Evolutionary conservation across 2,888 invertebrate species (phyloP), one percentile per base, ranked within the genome.

Genomic region (Callyntrura guangdongensis): DNA sequence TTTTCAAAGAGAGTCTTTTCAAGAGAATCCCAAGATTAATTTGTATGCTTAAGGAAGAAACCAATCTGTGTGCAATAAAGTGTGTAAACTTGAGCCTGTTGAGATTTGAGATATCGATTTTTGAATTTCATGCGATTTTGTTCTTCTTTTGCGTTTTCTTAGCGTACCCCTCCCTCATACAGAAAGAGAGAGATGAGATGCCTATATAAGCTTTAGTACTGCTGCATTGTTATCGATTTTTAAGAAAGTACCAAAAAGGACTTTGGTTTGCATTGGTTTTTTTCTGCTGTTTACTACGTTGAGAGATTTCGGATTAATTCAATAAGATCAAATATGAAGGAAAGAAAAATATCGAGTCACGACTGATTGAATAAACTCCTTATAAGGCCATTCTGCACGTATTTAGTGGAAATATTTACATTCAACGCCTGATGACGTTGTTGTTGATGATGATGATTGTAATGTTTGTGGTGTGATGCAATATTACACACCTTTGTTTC

Each of bases 361-460:
- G 93, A 93, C 85, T 93, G 91, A 93, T 93, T 93, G 92, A 92
- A 91, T 89, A 88, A 74, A 53, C 82, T 88, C 92, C 92, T 89
- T 93, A 92, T 86, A 93, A 89, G 93, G 92, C 36, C 77, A 64
- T 72, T 53, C 69, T 47, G 49, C 47, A 74, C 49, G 49, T 74
- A 74, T 74, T 74, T 74, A 81, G 64, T 45, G 49, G 56, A 85
- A 69, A 61, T 86, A 56, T 69, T 56, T 74, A 74, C 74, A 74
- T 74, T 74, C 49, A 49, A 74, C 12, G n/a, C 22, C 49, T 74
- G 47, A 47, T 47, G 36, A 69, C 11, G 45, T 17, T 61, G 20
- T n/a, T 20, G 61, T n/a, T 74, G 47, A 74, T 74, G 11, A 47
- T 17, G 20, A 47, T 47, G 45, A 36, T 22, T 14, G 8, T 45